Percentiles rank a stretch among this genome's conserved stretches.
Evolutionary conservation across 2,797 vertebrate genomes (phyloP).

Genomic region (Tragopan temminckii): DNA sequence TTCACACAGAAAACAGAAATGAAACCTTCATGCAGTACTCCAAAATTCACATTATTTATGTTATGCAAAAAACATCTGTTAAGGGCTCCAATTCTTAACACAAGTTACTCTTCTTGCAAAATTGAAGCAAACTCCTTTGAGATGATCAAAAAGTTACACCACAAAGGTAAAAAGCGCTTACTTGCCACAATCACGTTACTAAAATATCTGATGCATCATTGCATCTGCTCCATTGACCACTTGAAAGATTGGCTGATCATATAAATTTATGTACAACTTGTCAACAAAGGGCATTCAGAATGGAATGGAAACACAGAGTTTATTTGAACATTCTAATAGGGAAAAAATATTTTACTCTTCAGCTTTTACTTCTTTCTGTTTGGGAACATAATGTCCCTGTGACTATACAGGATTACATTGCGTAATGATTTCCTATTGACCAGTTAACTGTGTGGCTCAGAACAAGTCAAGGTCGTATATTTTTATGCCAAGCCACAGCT

Average conservation of each 20-base stretch:
- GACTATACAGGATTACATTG: not conserved
- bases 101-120: not conserved
- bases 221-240: not conserved
- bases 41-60: not conserved
- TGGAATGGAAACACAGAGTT: not conserved
- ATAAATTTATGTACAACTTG: not conserved
- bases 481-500: not conserved
- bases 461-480: slow-evolving; percentile 45
- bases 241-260: not conserved
- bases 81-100: not conserved
- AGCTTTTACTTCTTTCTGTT: not conserved
- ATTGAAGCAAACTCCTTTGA: not conserved
- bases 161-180: not conserved
- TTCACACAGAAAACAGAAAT: not conserved
- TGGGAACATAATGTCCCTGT: not conserved
- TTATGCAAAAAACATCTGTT: not conserved
- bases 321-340: not conserved
- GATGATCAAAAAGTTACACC: not conserved
- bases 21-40: not conserved
- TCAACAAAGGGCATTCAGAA: not conserved
- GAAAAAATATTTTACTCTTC: not conserved
- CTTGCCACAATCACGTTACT: not conserved
- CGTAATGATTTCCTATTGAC: not conserved
- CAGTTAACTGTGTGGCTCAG: not conserved
- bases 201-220: not conserved